A percentile compares a stretch with the other conserved stretches of the same genome.
These are phyloP conservation scores for Gymnarchus niloticus DNA, from an alignment of 2,113 vertebrate genomes.

Conservation along the genomic window DNA sequence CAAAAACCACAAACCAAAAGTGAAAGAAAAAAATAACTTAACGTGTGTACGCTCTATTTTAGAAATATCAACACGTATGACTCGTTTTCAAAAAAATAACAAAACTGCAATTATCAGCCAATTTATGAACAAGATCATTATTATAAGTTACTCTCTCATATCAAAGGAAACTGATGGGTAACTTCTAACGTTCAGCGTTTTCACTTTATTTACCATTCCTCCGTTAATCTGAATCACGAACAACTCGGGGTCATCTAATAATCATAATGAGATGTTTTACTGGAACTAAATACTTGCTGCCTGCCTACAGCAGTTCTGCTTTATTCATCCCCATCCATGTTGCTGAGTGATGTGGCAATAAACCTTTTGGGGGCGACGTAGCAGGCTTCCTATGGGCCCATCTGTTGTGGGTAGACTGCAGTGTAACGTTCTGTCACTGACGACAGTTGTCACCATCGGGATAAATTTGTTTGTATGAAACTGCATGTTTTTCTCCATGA, in stretches of 20 bases:
- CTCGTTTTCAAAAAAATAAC: background rate
- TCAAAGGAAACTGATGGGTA: background rate
- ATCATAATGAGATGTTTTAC: slow-evolving; percentile 30
- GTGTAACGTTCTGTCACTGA: background rate
- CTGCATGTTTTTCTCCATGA: slow-evolving; percentile 1
- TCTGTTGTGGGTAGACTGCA: slow-evolving; percentile 40
- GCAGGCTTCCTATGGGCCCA: slow-evolving; percentile 38
- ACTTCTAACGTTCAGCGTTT: background rate
- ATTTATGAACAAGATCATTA: background rate
- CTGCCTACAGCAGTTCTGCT: slow-evolving; percentile 41
- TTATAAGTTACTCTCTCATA: background rate
- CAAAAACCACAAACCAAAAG: too few relatives aligned
- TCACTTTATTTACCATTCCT: background rate
- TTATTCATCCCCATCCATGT: slow-evolving; percentile 30
- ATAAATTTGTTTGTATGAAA: background rate
- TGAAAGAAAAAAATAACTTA: background rate
- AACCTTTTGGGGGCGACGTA: slow-evolving; percentile 45
- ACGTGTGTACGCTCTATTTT: too few relatives aligned
- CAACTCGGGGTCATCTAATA: slow-evolving; percentile 3
- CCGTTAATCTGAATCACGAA: slow-evolving; percentile 28
- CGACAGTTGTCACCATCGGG: background rate
- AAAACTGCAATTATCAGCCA: background rate
- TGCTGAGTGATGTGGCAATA: slow-evolving; percentile 54
- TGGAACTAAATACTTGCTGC: slow-evolving; percentile 52
- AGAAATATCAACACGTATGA: too few relatives aligned